Percentiles rank a stretch among this genome's conserved stretches.
These are phyloP conservation scores for Bombus cullumanus DNA, from an alignment of 1,140 invertebrate genomes.

Conservation along the genomic window DNA sequence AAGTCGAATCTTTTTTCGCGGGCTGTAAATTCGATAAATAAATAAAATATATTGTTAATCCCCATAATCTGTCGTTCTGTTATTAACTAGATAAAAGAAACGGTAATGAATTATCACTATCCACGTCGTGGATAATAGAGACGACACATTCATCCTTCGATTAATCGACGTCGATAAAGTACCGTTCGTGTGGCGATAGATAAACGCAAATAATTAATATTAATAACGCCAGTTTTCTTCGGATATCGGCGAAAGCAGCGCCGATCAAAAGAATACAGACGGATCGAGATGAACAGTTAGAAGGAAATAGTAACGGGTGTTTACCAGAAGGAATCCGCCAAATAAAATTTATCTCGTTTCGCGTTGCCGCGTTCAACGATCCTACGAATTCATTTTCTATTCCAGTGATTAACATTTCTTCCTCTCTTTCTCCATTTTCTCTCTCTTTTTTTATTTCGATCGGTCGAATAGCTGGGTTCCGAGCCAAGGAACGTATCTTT, in stretches of 20 bases:
- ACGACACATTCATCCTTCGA: background rate
- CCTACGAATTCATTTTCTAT: background rate
- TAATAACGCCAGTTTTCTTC: slow-evolving; percentile 13
- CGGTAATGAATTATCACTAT: no score
- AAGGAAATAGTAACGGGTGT: slow-evolving; percentile 41
- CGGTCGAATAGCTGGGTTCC: no score
- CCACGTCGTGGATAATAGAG: rapidly evolving
- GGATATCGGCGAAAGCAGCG: background rate
- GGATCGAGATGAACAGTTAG: slow-evolving; percentile 29
- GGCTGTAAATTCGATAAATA: no score
- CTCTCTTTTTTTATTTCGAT: background rate
- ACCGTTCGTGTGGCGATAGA: background rate
- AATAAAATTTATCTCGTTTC: slow-evolving; percentile 27
- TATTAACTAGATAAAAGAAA: no score
- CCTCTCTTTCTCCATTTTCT: no score
- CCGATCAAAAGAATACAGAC: background rate
- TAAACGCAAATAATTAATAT: slow-evolving; percentile 17
- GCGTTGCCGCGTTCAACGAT: background rate
- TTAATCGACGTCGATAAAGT: slow-evolving; percentile 20
- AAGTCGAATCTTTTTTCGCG: no score
- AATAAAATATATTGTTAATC: no score
- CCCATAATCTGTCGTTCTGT: no score
- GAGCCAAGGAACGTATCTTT: no score
- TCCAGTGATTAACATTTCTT: background rate
- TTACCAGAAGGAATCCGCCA: slow-evolving; percentile 7